Evolutionary conservation across 2,113 vertebrate species (phyloP).

Genomic region (Ursus arctos): DNA sequence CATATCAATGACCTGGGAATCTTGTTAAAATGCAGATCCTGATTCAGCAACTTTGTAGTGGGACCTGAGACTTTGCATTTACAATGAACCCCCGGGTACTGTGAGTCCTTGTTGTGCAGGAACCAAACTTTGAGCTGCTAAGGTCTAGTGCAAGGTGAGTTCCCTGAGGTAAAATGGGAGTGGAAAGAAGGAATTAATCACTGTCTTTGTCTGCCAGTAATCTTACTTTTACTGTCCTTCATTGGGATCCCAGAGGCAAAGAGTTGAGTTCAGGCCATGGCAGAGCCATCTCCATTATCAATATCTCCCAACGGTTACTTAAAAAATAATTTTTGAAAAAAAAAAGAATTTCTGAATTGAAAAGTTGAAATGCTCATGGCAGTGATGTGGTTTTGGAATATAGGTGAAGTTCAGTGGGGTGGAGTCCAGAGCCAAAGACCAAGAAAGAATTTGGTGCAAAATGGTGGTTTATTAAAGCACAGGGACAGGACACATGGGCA

Average conservation of each 20-base stretch:
- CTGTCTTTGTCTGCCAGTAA: neutral
- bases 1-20: neutral
- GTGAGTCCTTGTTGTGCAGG: neutral
- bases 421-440: no score
- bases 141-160: neutral
- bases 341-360: neutral
- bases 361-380: neutral
- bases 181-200: neutral
- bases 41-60: neutral
- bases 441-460: no score
- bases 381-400: neutral
- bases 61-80: neutral
- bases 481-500: no score
- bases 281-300: neutral
- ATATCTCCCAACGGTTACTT: neutral
- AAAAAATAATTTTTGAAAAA: neutral
- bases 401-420: no score
- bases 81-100: neutral
- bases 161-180: neutral
- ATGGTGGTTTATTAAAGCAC: no score
- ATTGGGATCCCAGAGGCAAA: neutral
- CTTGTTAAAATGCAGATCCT: constrained; percentile 8
- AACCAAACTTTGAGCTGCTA: neutral
- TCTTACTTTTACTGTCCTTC: neutral
- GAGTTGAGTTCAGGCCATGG: neutral